phyloP scores from a whole-genome alignment of 1,140 invertebrate genomes.

The Drosophila mayri region DNA sequence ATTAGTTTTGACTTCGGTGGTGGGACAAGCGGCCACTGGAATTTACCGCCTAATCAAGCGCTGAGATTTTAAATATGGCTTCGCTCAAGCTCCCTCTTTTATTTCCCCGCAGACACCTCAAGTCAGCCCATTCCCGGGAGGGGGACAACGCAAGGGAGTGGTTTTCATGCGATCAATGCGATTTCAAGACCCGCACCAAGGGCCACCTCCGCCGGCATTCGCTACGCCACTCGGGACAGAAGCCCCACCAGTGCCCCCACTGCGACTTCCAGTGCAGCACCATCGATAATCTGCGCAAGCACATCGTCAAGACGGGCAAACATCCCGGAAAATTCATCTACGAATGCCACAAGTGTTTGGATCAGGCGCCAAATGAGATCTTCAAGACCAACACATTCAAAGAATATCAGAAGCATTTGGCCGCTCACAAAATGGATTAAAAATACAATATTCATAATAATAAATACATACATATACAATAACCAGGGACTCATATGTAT shows the following conservation, averaged over 20 bases:
- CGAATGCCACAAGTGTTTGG: slow-evolving; percentile 88
- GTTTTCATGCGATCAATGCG: slow-evolving; percentile 88
- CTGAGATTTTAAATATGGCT: slow-evolving; percentile 74
- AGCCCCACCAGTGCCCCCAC: slow-evolving; percentile 94
- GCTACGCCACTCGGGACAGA: slow-evolving; percentile 91
- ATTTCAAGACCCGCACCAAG: slow-evolving; percentile 88
- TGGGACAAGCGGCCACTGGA: slow-evolving; percentile 69
- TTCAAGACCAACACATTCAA: slow-evolving; percentile 67
- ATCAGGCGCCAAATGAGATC: slow-evolving; percentile 26
- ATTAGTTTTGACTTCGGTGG: slow-evolving; percentile 68
- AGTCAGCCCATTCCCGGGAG: slow-evolving; percentile 44
- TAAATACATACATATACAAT: no score
- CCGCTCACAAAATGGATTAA: slow-evolving; percentile 19
- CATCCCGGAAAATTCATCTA: slow-evolving; percentile 92
- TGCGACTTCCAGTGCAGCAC: slow-evolving; percentile 92
- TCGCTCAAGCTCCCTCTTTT: slow-evolving; percentile 23
- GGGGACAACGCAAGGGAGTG: slow-evolving; percentile 71
- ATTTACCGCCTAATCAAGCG: slow-evolving; percentile 71
- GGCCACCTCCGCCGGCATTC: slow-evolving; percentile 92
- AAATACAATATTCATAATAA: background rate
- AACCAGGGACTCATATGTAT: no score
- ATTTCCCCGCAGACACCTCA: slow-evolving; percentile 53
- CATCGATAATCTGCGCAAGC: slow-evolving; percentile 94
- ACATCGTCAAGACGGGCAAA: slow-evolving; percentile 91
- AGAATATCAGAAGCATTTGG: slow-evolving; percentile 66